Base-by-base conservation (phyloP, 1,140 invertebrate genomes). In the Adoxophyes honmai region DNA sequence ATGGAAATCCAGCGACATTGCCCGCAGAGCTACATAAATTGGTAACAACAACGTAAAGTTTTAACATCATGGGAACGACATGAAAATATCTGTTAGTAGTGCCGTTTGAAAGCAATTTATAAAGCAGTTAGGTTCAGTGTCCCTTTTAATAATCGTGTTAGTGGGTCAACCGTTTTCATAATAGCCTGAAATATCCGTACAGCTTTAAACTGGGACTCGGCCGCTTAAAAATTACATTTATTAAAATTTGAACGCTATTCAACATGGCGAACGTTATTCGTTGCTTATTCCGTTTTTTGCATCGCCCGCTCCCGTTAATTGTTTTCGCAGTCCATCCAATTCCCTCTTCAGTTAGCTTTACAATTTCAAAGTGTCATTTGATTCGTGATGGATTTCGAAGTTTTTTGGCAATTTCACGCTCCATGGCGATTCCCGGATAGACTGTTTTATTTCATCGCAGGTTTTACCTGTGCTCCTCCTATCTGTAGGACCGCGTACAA, bases 311-410 rank as follows among this genome's bases (percentile, higher is more conserved):
- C 66, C 33, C 69, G 79, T 81, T 87, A 87, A 87, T 87, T 87
- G 84, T 87, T 87, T 86, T 82, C 73, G 60, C 71, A 76, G 75
- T 76, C 75, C 70, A 75, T 79, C 73, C 84, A 78, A 80, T 83
- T 77, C 78, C 73, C 80, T 79, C 83, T 81, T 83, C 79, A 80
- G 81, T 86, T 82, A 81, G 76, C 75, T 87, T 86, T 84, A 84
- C 84, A 87, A 85, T 87, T 88, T 86, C 78, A 79, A 81, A 86
- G 78, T 88, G 81, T 86, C 82, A 81, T 88, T 88, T 88, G 82
- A 83, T 75, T 83, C 79, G 84, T 88, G 84, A 88, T 88, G 82
- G 84, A 84, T 86, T 81, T 78, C 68, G 68, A 73, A 75, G 73
- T 80, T 83, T 83, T 87, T 86, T 84, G 76, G 65, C 82, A 86